phyloP scores from a whole-genome alignment of 37 sponge, comb jelly and placozoan species.

The Spongia lamella region DNA sequence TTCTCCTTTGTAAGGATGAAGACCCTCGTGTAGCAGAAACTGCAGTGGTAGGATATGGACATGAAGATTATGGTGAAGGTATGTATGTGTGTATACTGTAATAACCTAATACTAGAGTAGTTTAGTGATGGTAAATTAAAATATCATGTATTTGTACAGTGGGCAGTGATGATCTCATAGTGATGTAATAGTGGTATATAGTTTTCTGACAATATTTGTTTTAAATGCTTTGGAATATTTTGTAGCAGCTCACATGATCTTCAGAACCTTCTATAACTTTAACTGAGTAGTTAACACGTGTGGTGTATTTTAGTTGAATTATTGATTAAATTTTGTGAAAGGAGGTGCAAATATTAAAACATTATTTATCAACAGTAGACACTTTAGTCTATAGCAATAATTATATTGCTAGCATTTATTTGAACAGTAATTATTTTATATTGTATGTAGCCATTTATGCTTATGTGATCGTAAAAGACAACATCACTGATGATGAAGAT shows the following conservation, averaged over 20 bases:
- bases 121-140: background rate
- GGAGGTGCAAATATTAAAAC: background rate
- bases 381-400: background rate
- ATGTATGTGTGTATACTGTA: background rate
- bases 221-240: no score
- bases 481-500: conserved; percentile 51
- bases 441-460: conserved; percentile 56
- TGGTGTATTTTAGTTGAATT: background rate
- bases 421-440: background rate
- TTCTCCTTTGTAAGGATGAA: conserved; percentile 42
- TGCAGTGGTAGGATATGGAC: conserved; percentile 80
- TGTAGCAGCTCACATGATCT: no score
- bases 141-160: background rate
- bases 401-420: background rate
- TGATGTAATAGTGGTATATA: background rate
- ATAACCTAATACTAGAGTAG: background rate
- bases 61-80: conserved; percentile 70
- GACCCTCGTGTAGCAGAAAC: conserved; percentile 85
- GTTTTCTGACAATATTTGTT: background rate
- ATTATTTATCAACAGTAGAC: background rate
- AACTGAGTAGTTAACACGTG: background rate
- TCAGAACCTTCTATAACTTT: background rate
- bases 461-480: conserved; percentile 82
- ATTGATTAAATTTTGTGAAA: background rate
- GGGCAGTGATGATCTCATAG: background rate